Evolutionary conservation across 2,113 vertebrate species (phyloP), one percentile per base, ranked within the genome.

Genomic region (Mirounga angustirostris): DNA sequence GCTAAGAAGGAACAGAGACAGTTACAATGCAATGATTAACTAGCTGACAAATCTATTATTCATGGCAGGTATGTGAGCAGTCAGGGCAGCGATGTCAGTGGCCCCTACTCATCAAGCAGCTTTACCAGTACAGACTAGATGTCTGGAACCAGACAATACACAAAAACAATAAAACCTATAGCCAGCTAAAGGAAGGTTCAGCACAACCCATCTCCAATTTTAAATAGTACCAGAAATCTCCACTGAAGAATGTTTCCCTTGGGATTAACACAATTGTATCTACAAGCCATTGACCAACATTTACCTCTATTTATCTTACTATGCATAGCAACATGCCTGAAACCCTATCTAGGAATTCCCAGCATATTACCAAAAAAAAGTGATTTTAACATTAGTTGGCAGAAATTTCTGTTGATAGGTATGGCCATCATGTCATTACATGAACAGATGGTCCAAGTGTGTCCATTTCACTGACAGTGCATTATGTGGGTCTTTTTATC

Each of bases 1-100:
- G 36, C 93, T 97, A 97, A 52, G 95, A 97, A 97, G 56, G 67
- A 97, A 96, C 67, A 96, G 95, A 98, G 95, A 95, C 94, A 91
- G 95, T 95, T 65, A 82, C 67, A 89, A 81, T 89, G 85, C 96
- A 98, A 98, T 98, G 91, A 98, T 98, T 98, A 98, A 98, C 98
- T 93, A 98, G 97, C 40, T 76, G 79, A 91, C 81, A 97, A 91
- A 96, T 88, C 92, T 97, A 92, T 97, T 98, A 98, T 96, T 98
- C 94, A 88, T 93, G 89, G 92, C 94, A 98, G 98, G 96, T 84
- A 99, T 65, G 97, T 84, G 95, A 98, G 97, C 84, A 98, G 83
- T 73, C 94, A 65, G 10, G 82, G 78, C 46, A 94, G 88, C 0
- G 1, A 18, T 76, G 82, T 40, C 80, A 95, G 97, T 98, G 10